Base-by-base conservation (phyloP, 2,797 vertebrate genomes). In the Paramormyrops hopkinsi region DNA sequence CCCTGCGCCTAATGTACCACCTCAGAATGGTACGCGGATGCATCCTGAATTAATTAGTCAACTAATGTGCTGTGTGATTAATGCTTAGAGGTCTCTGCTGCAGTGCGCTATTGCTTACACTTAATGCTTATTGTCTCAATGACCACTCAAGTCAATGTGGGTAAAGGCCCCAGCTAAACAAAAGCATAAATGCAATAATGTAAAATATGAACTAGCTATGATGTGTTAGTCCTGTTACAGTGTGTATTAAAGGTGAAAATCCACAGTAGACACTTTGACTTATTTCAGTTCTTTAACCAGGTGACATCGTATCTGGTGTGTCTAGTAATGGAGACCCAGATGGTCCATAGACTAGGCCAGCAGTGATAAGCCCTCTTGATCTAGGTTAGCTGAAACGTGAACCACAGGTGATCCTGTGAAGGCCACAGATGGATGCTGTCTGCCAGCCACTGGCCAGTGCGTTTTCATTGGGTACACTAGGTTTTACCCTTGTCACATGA, bases 1-100 rank as follows among this genome's bases (percentile, higher is more conserved):
- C 41, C 76, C 33, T 46, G 76, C 19, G 76, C 76, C 76, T 79
- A n/a, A 79, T 79, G 76, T 79, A 79, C 37, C 76, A 79, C 76
- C 76, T 79, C 76, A 79, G 37, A 46, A 79, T 8, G 14, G 76
- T 46, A 79, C 19, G 76, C 76, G n/a, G 41, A 46, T 79, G 76
- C 76, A 79, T 46, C 76, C 76, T 46, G 76, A 8, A 79, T 46
- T 79, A 79, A 79, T 79, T 79, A 44, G 37, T 46, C 41, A 46
- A 4, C 76, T 79, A 79, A 79, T 79, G 41, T 79, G 37, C 76
- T 46, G 41, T 46, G 76, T 19, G 37, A 79, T 79, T 79, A 79
- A 79, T 79, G 73, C 41, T 79, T 41, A 79, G 76, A 46, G 76
- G 41, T 79, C 46, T 79, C 76, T 79, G 17, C 19, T 44, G 41